Evolutionary conservation across 2,888 invertebrate genomes (phyloP), one percentile per base, ranked within the genome.

Genomic region (Heliconius ethilla): DNA sequence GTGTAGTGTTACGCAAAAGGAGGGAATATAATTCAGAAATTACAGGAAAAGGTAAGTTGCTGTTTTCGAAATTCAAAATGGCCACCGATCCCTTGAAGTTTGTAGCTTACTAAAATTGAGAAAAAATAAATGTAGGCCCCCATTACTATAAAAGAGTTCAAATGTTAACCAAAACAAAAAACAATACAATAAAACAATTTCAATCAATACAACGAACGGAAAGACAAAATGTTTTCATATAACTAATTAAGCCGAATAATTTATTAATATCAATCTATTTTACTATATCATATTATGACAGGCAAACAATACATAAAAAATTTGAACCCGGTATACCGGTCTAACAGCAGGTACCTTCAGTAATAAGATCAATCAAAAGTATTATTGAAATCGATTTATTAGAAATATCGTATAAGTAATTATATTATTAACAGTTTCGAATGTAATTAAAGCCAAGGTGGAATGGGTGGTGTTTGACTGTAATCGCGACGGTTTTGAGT

Each of bases 311-410:
- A 59, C 33, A 33, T 29, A 59, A 15, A 70, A 37, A 29, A n/a
- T 25, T 72, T n/a, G 22, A 72, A 72, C 72, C 59, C 5, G 33
- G 33, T 59, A 72, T 59, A 55, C 77, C 78, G 80, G 75, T 81
- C 84, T 80, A 81, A 82, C 82, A 84, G 84, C 40, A 85, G 84
- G 84, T 83, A 83, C 83, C 82, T 82, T 84, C 82, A 84, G 82
- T 82, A 91, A 88, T 88, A 86, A 87, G 86, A 80, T 82, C 82
- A 83, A 87, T 77, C 69, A 75, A 70, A 70, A 51, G 70, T 62
- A 27, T 78, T 63, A 73, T 74, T 75, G 70, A 79, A 74, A 75
- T 70, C 22, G 29, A 70, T 63, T 73, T 80, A 75, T 78, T 59
- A 37, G 22, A 33, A 62, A 1, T 11, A 40, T n/a, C 18, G 3